Conservation (phyloP, 2,113 vertebrate species). For the Takifugu bimaculatus region DNA sequence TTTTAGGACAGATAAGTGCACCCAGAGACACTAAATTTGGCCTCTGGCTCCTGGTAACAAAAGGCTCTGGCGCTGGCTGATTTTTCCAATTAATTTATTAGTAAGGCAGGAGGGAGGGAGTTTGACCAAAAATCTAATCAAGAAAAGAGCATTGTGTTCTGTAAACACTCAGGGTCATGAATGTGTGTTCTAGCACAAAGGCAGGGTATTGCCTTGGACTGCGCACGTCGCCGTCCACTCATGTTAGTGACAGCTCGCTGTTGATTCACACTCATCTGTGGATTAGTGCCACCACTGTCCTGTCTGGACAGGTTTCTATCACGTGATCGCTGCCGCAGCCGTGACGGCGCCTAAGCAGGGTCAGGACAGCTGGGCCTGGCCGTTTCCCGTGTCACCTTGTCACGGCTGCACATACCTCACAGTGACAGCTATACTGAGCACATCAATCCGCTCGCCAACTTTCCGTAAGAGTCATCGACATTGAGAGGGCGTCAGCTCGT, state of each 20-base stretch:
- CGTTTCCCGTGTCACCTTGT: slow-evolving; percentile 51
- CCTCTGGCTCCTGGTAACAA: slow-evolving; percentile 32
- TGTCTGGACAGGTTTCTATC: slow-evolving; percentile 20
- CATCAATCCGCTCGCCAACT: slow-evolving; percentile 22
- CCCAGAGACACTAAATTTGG: slow-evolving; percentile 15
- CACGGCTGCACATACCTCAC: slow-evolving; percentile 13
- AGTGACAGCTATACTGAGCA: slow-evolving; percentile 19
- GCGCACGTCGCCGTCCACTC: slow-evolving; percentile 15
- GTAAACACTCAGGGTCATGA: slow-evolving; percentile 43
- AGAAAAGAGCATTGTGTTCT: slow-evolving; percentile 13
- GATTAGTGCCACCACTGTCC: background rate
- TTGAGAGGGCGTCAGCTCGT: slow-evolving; percentile 22
- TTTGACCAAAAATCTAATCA: slow-evolving; percentile 27
- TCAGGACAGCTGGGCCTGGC: slow-evolving; percentile 25
- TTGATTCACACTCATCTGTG: slow-evolving; percentile 6
- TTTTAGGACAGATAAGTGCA: slow-evolving; percentile 13
- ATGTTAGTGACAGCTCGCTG: too few relatives aligned
- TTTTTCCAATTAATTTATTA: background rate
- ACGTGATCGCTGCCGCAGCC: background rate
- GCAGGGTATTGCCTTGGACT: slow-evolving; percentile 27
- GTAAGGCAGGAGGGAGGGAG: background rate
- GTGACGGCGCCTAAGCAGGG: background rate
- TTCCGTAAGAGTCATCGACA: slow-evolving; percentile 30
- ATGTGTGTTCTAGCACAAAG: slow-evolving; percentile 43
- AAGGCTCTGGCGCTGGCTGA: slow-evolving; percentile 16